These are phyloP conservation scores for Lasioglossum marginatum DNA, from an alignment of 2,888 invertebrate species.

Conservation along the genomic window DNA sequence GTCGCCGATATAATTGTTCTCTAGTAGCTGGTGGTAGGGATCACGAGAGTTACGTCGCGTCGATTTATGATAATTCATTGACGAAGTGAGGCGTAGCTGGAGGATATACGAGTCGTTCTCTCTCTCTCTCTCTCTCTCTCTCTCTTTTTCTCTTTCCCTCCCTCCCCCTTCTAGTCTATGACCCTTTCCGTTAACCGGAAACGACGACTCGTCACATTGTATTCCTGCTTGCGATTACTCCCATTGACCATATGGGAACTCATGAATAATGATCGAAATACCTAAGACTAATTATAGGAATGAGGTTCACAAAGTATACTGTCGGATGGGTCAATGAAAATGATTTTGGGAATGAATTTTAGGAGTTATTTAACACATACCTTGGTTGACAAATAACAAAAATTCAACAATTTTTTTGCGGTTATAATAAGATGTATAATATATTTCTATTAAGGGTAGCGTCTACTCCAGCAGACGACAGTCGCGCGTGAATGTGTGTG, in stretches of 20 bases:
- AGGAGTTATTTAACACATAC: neutral
- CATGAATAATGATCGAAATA: neutral
- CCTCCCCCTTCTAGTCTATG: neutral
- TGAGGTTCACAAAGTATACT: neutral
- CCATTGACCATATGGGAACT: neutral
- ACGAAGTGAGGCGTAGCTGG: neutral
- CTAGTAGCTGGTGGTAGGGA: slow-evolving; percentile 7
- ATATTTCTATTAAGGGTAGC: no score
- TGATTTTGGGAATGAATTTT: no score
- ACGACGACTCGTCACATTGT: neutral
- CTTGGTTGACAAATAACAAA: no score
- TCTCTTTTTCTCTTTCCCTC: neutral
- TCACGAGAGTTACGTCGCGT: slow-evolving; percentile 11
- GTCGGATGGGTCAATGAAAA: neutral
- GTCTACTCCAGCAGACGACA: no score
- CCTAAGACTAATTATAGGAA: neutral
- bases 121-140: neutral
- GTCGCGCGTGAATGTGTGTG: no score
- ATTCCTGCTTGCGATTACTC: neutral
- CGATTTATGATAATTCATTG: slow-evolving; percentile 44
- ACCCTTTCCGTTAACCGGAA: slow-evolving; percentile 36
- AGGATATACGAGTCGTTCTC: neutral
- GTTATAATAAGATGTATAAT: no score
- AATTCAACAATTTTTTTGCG: no score
- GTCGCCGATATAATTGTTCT: slow-evolving; percentile 37